Base-by-base conservation (phyloP, 2,797 vertebrate species). In the Protosalanx chinensis region DNA sequence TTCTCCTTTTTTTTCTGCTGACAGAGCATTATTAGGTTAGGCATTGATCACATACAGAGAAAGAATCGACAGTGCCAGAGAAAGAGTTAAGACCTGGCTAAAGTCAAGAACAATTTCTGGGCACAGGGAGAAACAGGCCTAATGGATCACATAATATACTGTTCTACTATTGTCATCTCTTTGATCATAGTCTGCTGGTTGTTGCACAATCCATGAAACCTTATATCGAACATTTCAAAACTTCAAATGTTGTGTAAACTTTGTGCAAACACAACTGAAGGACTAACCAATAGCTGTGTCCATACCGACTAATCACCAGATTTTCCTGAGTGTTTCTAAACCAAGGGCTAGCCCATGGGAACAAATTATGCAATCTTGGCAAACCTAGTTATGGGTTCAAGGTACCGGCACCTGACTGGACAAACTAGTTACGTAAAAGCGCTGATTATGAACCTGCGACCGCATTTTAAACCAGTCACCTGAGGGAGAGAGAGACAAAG, bases 221-320 rank as follows among this genome's bases (percentile, higher is more conserved):
- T 12, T n/a, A 64, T 4, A 27, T 20, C 13, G 23, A 46, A 18
- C n/a, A 46, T 46, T 37, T 64, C 35, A 0, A 23, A 23, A 12
- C 16, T 23, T 66, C 20, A 51, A 27, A 27, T 20, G 23, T 66
- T 66, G 64, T 49, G 64, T 23, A 30, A 66, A 66, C 64, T 18
- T 51, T 85, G 81, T 78, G 84, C 84, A 86, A 90, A 91, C 86
- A 89, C 86, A 90, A 86, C 87, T 88, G 84, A 82, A 2, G 18
- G 18, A 56, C 16, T 64, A 58, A 69, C 57, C 66, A 75, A 33
- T 53, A 60, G 67, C 65, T 41, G 15, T 32, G 57, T 23, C 49
- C 27, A 15, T 46, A 13, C 12, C 41, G 7, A 3, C 41, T 57
- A n/a, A 67, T 91, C 88, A 88, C 86, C 87, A 86, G 86, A 85